Evolutionary conservation across 2,113 vertebrate species (phyloP).

Genomic region (Spea multiplicata): DNA sequence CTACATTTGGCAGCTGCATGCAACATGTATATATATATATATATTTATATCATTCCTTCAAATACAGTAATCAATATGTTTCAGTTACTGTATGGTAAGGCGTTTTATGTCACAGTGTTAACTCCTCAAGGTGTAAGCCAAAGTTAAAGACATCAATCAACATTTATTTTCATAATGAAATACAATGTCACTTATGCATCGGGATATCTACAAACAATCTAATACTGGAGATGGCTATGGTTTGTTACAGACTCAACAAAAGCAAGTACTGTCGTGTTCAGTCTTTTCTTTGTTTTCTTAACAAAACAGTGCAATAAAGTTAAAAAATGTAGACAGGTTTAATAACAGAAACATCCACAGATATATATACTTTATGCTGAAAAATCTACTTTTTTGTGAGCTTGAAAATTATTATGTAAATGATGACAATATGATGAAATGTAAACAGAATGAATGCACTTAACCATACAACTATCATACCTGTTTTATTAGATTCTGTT

Average conservation of each 20-base stretch:
- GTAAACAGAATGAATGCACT: slow-evolving; percentile 1
- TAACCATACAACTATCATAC: slow-evolving; percentile 2
- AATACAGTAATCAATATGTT: slow-evolving; percentile 72
- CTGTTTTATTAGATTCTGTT: not conserved
- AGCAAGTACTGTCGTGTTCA: not conserved
- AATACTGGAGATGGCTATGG: slow-evolving; percentile 75
- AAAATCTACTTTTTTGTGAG: not conserved
- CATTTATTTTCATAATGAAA: slow-evolving; percentile 66
- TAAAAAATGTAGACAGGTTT: slow-evolving; percentile 1
- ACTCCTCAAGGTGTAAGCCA: slow-evolving; percentile 70
- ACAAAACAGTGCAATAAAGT: slow-evolving; percentile 10
- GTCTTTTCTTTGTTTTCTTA: not conserved
- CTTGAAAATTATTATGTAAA: not conserved
- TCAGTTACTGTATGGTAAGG: slow-evolving; percentile 74
- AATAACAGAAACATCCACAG: slow-evolving; percentile 2
- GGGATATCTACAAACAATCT: slow-evolving; percentile 75
- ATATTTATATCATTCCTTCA: slow-evolving; percentile 61
- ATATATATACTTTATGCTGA: not conserved
- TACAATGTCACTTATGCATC: slow-evolving; percentile 66
- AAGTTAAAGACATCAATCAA: slow-evolving; percentile 66
- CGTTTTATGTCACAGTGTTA: slow-evolving; percentile 88
- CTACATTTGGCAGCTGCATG: slow-evolving; percentile 86
- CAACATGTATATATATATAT: slow-evolving; percentile 72
- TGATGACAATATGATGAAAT: too few relatives aligned
- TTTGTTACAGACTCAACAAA: slow-evolving; percentile 62